A percentile compares a stretch with the other conserved stretches of the same genome.
These are phyloP conservation scores for Microctenopoma stevenorrisi DNA, from an alignment of 2,797 vertebrate species.

Conservation along the genomic window DNA sequence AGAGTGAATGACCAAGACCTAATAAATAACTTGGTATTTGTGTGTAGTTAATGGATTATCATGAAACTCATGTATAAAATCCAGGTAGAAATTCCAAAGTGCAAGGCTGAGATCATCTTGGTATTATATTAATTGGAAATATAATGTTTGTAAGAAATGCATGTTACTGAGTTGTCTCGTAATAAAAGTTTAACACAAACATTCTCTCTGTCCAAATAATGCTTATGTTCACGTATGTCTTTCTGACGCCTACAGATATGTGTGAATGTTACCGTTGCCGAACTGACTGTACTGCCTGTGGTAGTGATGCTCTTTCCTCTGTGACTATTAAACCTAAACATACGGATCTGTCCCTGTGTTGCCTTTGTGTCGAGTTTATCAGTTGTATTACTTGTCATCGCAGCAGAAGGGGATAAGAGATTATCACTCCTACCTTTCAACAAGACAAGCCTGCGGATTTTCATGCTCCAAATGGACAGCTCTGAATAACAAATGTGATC, in stretches of 20 bases:
- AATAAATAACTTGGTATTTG: conserved; percentile 18
- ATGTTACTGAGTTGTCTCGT: not conserved
- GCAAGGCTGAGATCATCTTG: not conserved
- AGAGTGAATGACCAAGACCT: conserved; percentile 37
- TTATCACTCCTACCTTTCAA: not conserved
- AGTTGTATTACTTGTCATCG: conserved; percentile 1
- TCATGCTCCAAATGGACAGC: too few species aligned
- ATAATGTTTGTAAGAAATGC: not conserved
- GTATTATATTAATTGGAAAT: conserved; percentile 6
- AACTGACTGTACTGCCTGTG: not conserved
- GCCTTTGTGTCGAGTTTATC: conserved; percentile 10
- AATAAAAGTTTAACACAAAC: not conserved
- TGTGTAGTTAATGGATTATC: conserved; percentile 42
- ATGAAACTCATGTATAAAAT: conserved; percentile 19
- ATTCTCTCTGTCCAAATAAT: not conserved
- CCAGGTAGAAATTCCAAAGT: not conserved
- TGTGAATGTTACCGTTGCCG: not conserved
- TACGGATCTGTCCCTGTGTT: conserved; percentile 5
- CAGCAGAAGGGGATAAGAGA: not conserved
- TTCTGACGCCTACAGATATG: not conserved
- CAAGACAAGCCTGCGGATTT: not conserved
- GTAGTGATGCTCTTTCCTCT: not conserved
- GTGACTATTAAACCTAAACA: not conserved
- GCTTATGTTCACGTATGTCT: not conserved
- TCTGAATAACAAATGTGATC: not conserved